These are phyloP conservation scores for Avahi laniger DNA, from an alignment of 2,797 vertebrate species.

Conservation along the genomic window DNA sequence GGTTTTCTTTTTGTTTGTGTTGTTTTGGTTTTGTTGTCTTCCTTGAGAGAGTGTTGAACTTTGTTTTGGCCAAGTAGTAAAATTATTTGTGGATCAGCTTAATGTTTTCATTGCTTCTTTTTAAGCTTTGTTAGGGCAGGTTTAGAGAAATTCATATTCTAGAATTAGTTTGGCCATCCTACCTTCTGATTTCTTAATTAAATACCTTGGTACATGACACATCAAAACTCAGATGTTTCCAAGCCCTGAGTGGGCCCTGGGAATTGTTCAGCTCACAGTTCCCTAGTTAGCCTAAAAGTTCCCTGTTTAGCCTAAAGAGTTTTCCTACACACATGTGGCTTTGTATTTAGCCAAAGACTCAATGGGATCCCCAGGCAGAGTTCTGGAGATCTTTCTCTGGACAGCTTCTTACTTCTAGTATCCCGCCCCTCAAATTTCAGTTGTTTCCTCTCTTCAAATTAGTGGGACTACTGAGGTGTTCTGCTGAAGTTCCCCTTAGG, in stretches of 20 bases:
- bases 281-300: not conserved
- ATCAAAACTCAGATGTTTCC: not conserved
- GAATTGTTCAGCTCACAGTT: not conserved
- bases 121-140: not conserved
- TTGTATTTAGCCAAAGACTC: not conserved
- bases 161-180: not conserved
- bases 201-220: not conserved
- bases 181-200: not conserved
- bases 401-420: not conserved
- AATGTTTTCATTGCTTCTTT: not conserved
- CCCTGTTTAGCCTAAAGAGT: not conserved
- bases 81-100: not conserved
- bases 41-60: not conserved
- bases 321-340: not conserved
- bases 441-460: not conserved
- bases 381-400: not conserved
- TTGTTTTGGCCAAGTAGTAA: not conserved
- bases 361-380: not conserved
- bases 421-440: not conserved
- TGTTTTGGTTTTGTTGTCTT: not conserved
- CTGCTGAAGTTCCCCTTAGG: not conserved
- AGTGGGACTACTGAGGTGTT: not conserved
- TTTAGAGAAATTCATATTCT: not conserved
- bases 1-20: not conserved
- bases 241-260: not conserved